A percentile compares a stretch with the other conserved stretches of the same genome.
Evolutionary conservation across 2,113 vertebrate genomes (phyloP).

Genomic region (Archilochus colubris): DNA sequence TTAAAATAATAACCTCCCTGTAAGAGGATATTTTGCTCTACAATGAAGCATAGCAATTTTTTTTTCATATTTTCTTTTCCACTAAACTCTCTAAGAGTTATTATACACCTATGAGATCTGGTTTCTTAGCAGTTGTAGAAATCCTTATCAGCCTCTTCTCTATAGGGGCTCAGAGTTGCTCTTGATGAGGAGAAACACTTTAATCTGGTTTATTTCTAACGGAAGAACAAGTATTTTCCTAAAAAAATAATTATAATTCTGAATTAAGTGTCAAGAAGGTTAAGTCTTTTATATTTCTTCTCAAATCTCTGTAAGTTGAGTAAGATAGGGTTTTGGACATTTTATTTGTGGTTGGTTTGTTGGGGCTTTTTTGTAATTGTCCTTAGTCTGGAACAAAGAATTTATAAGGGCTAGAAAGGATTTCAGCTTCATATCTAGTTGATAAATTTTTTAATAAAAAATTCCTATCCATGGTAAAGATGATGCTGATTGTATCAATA

Average conservation of each 20-base stretch:
- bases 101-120: background rate
- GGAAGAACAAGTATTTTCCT: background rate
- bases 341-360: no score
- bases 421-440: background rate
- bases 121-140: background rate
- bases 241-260: background rate
- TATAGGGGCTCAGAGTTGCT: background rate
- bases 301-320: background rate
- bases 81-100: background rate
- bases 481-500: background rate
- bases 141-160: background rate
- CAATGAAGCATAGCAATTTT: background rate
- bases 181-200: background rate
- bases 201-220: background rate
- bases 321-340: background rate
- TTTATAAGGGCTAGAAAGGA: background rate
- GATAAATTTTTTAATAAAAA: background rate
- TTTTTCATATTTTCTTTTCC: background rate
- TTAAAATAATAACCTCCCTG: background rate
- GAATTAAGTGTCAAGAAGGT: background rate
- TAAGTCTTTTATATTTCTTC: background rate
- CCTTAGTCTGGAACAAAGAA: background rate
- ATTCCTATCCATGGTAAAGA: background rate
- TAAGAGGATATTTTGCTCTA: slow-evolving; percentile 50
- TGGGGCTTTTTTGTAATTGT: background rate